Conservation (phyloP, 2,113 vertebrate species). For the Aldabrachelys gigantea region DNA sequence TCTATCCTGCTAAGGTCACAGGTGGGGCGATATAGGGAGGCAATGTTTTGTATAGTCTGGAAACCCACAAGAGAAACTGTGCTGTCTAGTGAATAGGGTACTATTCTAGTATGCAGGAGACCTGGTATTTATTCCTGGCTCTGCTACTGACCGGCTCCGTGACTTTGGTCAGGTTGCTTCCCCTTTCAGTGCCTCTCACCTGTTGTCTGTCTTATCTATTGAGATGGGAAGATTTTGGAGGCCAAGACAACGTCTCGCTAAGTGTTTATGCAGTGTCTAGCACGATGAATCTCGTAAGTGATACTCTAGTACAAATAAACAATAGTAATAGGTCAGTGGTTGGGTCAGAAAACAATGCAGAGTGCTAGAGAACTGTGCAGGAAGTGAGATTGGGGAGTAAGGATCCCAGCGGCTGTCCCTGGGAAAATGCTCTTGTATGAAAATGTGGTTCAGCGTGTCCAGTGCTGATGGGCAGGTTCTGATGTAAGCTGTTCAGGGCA, state of each 20-base stretch:
- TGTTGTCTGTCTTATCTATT: not conserved
- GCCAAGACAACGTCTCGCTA: not conserved
- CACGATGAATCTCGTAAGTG: not conserved
- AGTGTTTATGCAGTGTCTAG: not conserved
- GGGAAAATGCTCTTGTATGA: not conserved
- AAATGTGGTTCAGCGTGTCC: not conserved
- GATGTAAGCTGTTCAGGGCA: not conserved
- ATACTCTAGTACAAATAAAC: not conserved
- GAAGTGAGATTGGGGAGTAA: not conserved
- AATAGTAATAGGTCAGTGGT: constrained; percentile 2
- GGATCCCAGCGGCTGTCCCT: not conserved
- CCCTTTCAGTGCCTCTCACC: not conserved
- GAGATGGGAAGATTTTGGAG: not conserved
- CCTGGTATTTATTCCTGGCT: not conserved
- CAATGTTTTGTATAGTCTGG: rapidly evolving
- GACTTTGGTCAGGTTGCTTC: rapidly evolving
- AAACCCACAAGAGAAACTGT: not conserved
- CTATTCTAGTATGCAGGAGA: not conserved
- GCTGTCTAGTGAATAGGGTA: not conserved
- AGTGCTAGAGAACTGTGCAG: not conserved
- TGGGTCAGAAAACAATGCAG: constrained; percentile 3
- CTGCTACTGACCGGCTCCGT: not conserved
- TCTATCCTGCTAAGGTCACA: not conserved
- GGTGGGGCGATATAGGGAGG: rapidly evolving
- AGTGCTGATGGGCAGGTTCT: rapidly evolving